Evolutionary conservation across 1,140 invertebrate species (phyloP), one percentile per base, ranked within the genome.

Genomic region (Lineus longissimus): DNA sequence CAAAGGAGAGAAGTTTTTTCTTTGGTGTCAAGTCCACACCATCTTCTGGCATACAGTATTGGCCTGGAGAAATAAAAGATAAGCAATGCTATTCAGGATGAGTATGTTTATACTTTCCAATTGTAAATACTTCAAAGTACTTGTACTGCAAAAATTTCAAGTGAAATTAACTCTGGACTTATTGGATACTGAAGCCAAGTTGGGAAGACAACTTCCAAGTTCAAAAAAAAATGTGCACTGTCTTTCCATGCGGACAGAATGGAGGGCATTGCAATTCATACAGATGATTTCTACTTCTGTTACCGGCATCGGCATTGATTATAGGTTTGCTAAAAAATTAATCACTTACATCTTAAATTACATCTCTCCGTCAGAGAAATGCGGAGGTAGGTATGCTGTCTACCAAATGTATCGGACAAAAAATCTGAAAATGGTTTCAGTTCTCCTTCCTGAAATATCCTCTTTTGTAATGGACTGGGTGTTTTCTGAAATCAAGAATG

Each of bases 1-100:
- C 86, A 2, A 88, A 88, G n/a, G 86, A 89, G 33, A 99, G 82
- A 57, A 99, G 82, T 64, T 89, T 83, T 19, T 86, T 78, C 70
- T 88, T 89, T 13, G 84, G 76, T 17, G 81, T 77, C 30, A 99
- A 81, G 40, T 87, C 83, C 55, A 98, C 92, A 25, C 97, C 97
- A 81, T 96, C 93, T 40, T 88, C 90, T 25, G 95, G 95, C 95
- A 98, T 98, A 79, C 95, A 98, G 78, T 98, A 98, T 57, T 88
- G 86, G 83, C 92, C 92, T 94, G 59, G 17, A 73, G 59, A 60
- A 43, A 63, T 41, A 62, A 59, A 15, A 33, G 30, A 41, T 45
- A 59, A 63, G 2, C n/a, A n/a, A n/a, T 29, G 29, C 31, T 31
- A 23, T 31, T 4, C 17, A 43, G 4, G 25, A 29, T 19, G 23